Conservation (phyloP, 2,797 vertebrate species). For the Pyrocephalus nanus region DNA sequence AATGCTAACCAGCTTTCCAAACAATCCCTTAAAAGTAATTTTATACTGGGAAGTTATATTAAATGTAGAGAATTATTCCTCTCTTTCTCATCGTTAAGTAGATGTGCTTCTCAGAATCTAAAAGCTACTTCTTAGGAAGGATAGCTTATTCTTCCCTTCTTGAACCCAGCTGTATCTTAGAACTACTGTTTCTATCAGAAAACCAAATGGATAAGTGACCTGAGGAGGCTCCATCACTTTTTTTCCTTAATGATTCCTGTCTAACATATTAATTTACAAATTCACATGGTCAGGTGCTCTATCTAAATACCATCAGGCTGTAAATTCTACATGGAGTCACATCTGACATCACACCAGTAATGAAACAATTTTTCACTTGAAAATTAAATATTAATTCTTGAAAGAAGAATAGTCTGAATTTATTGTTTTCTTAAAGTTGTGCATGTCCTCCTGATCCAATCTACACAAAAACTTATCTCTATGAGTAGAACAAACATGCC, state of each 20-base stretch:
- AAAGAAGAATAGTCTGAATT: not conserved
- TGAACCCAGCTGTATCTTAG: not conserved
- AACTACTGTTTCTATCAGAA: not conserved
- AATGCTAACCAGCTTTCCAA: constrained; percentile 36
- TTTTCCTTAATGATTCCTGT: not conserved
- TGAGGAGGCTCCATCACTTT: not conserved
- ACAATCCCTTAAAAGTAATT: constrained; percentile 11
- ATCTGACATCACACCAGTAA: not conserved
- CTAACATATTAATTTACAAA: not conserved
- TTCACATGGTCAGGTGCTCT: not conserved
- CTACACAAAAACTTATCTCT: not conserved
- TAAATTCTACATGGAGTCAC: not conserved
- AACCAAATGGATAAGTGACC: not conserved
- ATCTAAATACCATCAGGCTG: not conserved
- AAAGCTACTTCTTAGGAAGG: constrained; percentile 50
- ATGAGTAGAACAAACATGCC: not conserved
- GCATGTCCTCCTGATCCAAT: not conserved
- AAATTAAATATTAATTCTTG: not conserved
- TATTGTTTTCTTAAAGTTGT: not conserved
- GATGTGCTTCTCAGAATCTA: constrained; percentile 26
- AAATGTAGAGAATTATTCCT: constrained; percentile 37
- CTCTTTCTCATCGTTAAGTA: constrained; percentile 29
- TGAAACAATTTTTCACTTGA: not conserved
- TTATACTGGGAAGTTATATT: not conserved
- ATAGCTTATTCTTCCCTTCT: not conserved